A percentile compares a stretch with the other conserved stretches of the same genome.
Evolutionary conservation across 2,797 vertebrate genomes (phyloP).

Genomic region (Anniella stebbinsi): DNA sequence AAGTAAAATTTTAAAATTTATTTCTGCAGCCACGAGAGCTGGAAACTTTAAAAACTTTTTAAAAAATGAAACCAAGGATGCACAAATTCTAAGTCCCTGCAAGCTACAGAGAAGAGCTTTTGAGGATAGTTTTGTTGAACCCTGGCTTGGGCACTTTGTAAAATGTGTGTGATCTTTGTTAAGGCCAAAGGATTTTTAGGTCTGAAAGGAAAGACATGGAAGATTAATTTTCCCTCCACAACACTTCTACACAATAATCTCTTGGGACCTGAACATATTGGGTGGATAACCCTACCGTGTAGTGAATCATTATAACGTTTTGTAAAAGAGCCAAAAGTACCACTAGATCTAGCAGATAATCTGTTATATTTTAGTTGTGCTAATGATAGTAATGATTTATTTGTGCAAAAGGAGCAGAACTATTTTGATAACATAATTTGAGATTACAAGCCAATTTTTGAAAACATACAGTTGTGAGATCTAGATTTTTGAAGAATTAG

Average conservation of each 20-base stretch:
- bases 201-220: background rate
- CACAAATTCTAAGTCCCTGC: background rate
- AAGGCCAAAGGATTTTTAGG: slow-evolving; percentile 22
- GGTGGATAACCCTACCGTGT: background rate
- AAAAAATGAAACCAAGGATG: background rate
- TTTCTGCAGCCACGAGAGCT: background rate
- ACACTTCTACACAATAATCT: background rate
- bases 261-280: slow-evolving; percentile 2
- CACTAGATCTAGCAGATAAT: background rate
- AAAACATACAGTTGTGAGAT: background rate
- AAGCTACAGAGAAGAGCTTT: background rate
- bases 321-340: background rate
- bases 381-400: background rate
- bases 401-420: background rate
- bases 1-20: background rate
- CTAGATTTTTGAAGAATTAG: background rate
- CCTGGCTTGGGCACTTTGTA: background rate
- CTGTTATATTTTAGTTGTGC: background rate
- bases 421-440: background rate
- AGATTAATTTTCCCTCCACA: slow-evolving; percentile 12
- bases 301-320: slow-evolving; percentile 18
- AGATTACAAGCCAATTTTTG: background rate
- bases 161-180: background rate
- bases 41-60: background rate
- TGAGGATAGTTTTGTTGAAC: background rate